phyloP scores from a whole-genome alignment of 1,140 invertebrate genomes.

The Pseudomyrmex gracilis region DNA sequence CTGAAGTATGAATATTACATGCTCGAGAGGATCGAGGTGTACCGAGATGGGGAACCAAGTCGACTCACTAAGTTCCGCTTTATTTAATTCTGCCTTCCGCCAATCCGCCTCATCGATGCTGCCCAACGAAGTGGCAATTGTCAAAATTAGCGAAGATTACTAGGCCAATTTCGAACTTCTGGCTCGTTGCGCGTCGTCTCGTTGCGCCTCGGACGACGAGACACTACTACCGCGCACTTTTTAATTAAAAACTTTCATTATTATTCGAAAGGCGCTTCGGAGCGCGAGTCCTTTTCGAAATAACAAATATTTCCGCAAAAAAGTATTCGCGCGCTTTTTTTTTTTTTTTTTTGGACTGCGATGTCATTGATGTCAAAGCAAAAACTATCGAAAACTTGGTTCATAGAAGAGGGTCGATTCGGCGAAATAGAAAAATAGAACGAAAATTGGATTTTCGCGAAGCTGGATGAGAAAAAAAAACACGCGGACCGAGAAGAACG shows the following conservation, averaged over 20 bases:
- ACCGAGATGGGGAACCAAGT: too few species aligned
- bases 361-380: not conserved
- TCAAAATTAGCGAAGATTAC: slow-evolving; percentile 37
- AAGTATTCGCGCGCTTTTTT: not conserved
- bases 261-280: slow-evolving; percentile 1
- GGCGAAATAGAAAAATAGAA: slow-evolving; percentile 4
- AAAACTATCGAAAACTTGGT: not conserved
- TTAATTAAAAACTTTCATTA: slow-evolving; percentile 61
- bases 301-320: slow-evolving; percentile 27
- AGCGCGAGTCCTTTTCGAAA: not conserved
- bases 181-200: not conserved
- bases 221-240: not conserved
- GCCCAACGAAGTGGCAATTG: slow-evolving; percentile 45
- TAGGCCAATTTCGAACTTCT: slow-evolving; percentile 35
- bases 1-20: slow-evolving; percentile 56
- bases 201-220: not conserved
- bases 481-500: not conserved
- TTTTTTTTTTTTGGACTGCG: not conserved
- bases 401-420: not conserved
- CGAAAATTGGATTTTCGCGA: slow-evolving; percentile 17
- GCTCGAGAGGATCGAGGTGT: not conserved
- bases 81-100: slow-evolving; percentile 44
- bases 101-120: slow-evolving; percentile 11
- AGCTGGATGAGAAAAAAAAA: not conserved
- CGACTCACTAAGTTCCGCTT: slow-evolving; percentile 7